Base-by-base conservation (phyloP, 2,888 invertebrate species). In the Acronicta alni region DNA sequence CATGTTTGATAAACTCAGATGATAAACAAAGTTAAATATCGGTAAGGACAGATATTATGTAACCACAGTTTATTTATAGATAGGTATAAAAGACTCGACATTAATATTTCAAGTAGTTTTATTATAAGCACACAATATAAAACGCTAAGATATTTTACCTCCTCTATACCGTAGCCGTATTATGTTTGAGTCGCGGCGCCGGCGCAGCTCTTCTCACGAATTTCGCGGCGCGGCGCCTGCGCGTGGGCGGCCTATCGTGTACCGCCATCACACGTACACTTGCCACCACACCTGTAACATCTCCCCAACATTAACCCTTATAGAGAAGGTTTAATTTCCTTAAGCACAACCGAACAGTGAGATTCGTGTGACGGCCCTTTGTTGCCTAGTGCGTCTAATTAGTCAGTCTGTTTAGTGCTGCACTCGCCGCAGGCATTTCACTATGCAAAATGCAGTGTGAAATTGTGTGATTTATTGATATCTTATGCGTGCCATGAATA, bases 371-470 rank as follows among this genome's bases (percentile, higher is more conserved):
- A 84, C 86, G 81, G 85, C 84, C 83, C 88, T 91, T 92, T 92
- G 91, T 93, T 92, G 89, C 87, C 84, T 89, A 89, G 92, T 90
- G 89, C 90, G 86, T 90, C 93, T 94, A 93, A 94, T 93, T 94
- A 94, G 93, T 93, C 92, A 92, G 90, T 82, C 92, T 90, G 90
- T 90, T 93, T 92, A 93, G 92, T 87, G 82, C 86, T 85, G 84
- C 85, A 85, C 86, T 83, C 80, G 91, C 92, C 89, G 82, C 86
- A 77, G 88, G 92, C 89, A 79, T 85, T 88, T 88, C 80, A 84
- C 84, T 82, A 82, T 79, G 87, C 83, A 82, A 81, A 79, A 82
- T 79, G 80, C 86, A 83, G 88, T 89, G 86, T 89, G 89, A 90
- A 89, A 91, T 90, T 85, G 79, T 86, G 75, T 87, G 88, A 89